phyloP scores from a whole-genome alignment of 2,113 vertebrate species.

The Neogobius melanostomus region DNA sequence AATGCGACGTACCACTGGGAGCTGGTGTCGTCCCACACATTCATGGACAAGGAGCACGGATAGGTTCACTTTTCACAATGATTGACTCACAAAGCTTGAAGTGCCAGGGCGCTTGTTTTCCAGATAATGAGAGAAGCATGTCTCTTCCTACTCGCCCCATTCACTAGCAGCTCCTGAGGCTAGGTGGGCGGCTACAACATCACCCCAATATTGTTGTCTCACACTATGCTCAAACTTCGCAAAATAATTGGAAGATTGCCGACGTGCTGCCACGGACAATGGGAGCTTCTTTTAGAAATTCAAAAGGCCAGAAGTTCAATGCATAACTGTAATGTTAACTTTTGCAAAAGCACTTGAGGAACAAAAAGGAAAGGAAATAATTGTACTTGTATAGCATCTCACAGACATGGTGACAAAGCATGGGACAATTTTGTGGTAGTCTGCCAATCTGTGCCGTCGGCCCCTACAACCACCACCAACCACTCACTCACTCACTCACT shows the following conservation, averaged over 20 bases:
- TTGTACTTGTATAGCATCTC: no score
- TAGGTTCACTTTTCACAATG: constrained; percentile 25
- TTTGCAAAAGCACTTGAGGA: constrained; percentile 11
- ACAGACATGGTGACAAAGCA: no score
- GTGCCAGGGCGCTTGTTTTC: constrained; percentile 25
- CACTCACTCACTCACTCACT: no score
- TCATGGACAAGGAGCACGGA: constrained; percentile 15
- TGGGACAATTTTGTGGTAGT: no score
- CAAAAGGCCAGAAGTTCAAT: neutral
- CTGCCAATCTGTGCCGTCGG: no score
- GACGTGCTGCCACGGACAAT: neutral
- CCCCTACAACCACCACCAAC: no score
- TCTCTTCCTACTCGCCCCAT: constrained; percentile 35
- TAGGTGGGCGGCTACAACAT: constrained; percentile 17
- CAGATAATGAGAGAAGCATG: constrained; percentile 49
- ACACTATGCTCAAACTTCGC: constrained; percentile 13
- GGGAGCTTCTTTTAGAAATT: constrained; percentile 7
- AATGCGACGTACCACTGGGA: constrained; percentile 41
- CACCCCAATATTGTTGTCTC: constrained; percentile 17
- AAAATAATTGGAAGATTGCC: neutral
- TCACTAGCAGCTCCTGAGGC: constrained; percentile 27
- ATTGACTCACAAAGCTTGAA: constrained; percentile 38
- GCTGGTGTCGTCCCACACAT: constrained; percentile 33
- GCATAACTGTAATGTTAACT: constrained; percentile 20
- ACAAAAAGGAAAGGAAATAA: constrained; percentile 1